These are phyloP conservation scores for Oncorhynchus clarkii DNA, from an alignment of 2,113 vertebrate species.

Conservation along the genomic window DNA sequence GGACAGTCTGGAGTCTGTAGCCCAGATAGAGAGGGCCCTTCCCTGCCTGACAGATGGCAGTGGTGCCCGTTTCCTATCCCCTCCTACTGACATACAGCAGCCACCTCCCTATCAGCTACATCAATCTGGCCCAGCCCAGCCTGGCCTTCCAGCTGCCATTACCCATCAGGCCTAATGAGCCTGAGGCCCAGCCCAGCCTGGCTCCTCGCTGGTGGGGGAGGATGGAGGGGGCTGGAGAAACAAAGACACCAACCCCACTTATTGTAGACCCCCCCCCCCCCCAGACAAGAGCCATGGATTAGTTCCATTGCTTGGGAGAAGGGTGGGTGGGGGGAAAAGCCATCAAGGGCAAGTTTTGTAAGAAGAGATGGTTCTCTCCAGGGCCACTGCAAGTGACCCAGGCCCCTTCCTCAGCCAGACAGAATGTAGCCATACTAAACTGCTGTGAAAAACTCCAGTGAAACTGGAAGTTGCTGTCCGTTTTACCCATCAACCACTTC, in stretches of 20 bases:
- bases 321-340: neutral
- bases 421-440: too few species aligned
- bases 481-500: too few species aligned
- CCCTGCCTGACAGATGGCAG: slow-evolving; percentile 47
- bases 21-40: too few species aligned
- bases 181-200: slow-evolving; percentile 18
- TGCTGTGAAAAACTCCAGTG: too few species aligned
- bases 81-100: slow-evolving; percentile 9
- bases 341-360: too few species aligned
- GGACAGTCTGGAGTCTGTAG: too few species aligned
- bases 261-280: neutral
- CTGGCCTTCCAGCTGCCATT: neutral
- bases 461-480: too few species aligned
- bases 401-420: too few species aligned
- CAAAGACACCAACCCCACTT: neutral
- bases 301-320: neutral
- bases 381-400: too few species aligned
- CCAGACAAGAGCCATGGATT: neutral
- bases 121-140: slow-evolving; percentile 26
- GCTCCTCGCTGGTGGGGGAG: neutral
- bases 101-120: slow-evolving; percentile 27
- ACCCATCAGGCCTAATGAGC: slow-evolving; percentile 31
- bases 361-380: too few species aligned
- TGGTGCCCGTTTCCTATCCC: neutral
- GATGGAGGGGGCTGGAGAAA: slow-evolving; percentile 7